Base-by-base conservation (phyloP, 2,888 invertebrate species). In the Epinotia ramella region DNA sequence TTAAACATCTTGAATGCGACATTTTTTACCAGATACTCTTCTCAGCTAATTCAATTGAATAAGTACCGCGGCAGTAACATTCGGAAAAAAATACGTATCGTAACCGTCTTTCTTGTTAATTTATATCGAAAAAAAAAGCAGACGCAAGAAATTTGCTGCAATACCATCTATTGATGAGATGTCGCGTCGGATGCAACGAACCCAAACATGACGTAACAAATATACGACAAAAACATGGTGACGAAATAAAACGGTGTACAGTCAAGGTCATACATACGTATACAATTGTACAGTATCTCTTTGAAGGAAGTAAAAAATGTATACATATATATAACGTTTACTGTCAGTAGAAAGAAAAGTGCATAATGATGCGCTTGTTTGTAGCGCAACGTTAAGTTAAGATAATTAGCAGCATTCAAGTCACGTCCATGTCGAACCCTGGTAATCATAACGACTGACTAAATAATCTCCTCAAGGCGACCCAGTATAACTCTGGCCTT, bases 381-480 rank as follows among this genome's bases (percentile, higher is more conserved):
- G 69, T 60, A n/a, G 59, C 46, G 60, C 18, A 65, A 71, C 60
- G 60, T 56, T 20, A 69, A 70, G 64, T 70, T 70, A 70, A 75
- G 75, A 70, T 75, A 75, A 75, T 75, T 75, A 75, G 40, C 75
- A 40, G 70, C 33, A 53, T 64, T 64, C 59, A 57, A 66, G 70
- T 69, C 69, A 69, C 73, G 69, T 66, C 60, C 65, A 70, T 65
- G 65, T 59, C 75, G 70, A 66, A n/a, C 28, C 11, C 28, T 5
- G 33, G 24, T 66, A 53, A 18, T 66, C 66, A n/a, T 28, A 28
- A 24, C 3, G 24, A 49, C 57, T 49, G 24, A 53, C 9, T 7
- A 28, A n/a, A n/a, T n/a, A n/a, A 33, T 24, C 9, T n/a, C 44
- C 46, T 12, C 12, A 12, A 12, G 33, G 28, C 4, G n/a, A 66